These are phyloP conservation scores for Sylvicola cinctus DNA, from an alignment of 2,888 invertebrate genomes.

Conservation along the genomic window DNA sequence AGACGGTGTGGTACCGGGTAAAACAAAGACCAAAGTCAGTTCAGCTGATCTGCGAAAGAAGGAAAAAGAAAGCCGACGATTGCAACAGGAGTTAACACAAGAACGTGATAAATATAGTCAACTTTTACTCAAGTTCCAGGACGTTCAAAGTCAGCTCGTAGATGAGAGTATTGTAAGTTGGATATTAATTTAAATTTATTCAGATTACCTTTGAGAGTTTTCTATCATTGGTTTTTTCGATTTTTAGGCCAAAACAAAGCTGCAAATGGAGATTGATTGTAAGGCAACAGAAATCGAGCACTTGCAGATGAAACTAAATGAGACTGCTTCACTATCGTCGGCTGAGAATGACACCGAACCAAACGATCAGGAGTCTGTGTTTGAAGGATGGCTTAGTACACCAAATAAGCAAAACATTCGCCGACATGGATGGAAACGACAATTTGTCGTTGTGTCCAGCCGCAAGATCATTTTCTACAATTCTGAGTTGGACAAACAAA, in stretches of 20 bases:
- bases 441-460: slow-evolving; percentile 91
- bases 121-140: slow-evolving; percentile 66
- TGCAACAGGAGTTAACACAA: slow-evolving; percentile 83
- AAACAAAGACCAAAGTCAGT: slow-evolving; percentile 61
- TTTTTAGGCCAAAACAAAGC: slow-evolving; percentile 35
- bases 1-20: slow-evolving; percentile 37
- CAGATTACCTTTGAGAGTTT: neutral
- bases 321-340: slow-evolving; percentile 80
- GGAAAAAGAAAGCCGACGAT: slow-evolving; percentile 83
- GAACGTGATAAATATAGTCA: slow-evolving; percentile 91
- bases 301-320: slow-evolving; percentile 67
- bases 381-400: slow-evolving; percentile 92
- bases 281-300: slow-evolving; percentile 94
- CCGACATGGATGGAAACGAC: slow-evolving; percentile 90
- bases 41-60: slow-evolving; percentile 65
- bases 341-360: slow-evolving; percentile 71
- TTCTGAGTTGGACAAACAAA: slow-evolving; percentile 81
- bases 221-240: neutral
- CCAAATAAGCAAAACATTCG: slow-evolving; percentile 91
- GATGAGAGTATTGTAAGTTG: slow-evolving; percentile 52
- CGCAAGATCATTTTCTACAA: slow-evolving; percentile 95
- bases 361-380: slow-evolving; percentile 45
- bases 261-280: slow-evolving; percentile 92
- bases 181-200: neutral
- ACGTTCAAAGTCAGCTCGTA: slow-evolving; percentile 60